Evolutionary conservation across 2,113 vertebrate genomes (phyloP), one percentile per base, ranked within the genome.

Genomic region (Tragelaphus buxtoni): DNA sequence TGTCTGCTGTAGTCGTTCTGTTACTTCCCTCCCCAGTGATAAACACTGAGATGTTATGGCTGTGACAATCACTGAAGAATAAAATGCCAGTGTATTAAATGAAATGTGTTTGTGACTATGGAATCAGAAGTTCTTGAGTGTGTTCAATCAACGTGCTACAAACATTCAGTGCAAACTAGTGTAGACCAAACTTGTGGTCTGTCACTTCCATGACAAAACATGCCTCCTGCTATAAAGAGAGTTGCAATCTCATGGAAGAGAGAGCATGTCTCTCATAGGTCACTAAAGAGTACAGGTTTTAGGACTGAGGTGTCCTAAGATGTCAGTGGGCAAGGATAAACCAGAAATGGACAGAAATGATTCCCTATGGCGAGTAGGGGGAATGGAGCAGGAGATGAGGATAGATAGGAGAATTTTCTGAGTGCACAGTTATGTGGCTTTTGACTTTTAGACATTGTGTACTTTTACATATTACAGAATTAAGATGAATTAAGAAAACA

Each of bases 371-470:
- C 6, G 24, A 7, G 28, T 4, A n/a, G 13, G 35, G 28, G 14
- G 0, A 22, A 18, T 17, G 5, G 1, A 0, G 1, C 18, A 45
- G 11, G 35, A 9, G 14, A n/a, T 2, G 4, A 69, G 42, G n/a
- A 13, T 8, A 69, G 35, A 49, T 1, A 30, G 3, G 11, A 56
- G 16, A 72, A 16, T 49, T 61, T 7, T 30, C 32, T 82, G 35
- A 86, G 7, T n/a, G 17, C 14, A 45, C 1, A 0, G 16, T 80
- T n/a, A 45, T 74, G 24, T 69, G 22, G 24, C 42, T 26, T 58
- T 92, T 80, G n/a, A 76, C 13, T 65, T 65, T 22, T 85, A 61
- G 80, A 76, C 3, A 3, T 45, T 12, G 4, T 11, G 6, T 9
- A 47, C 24, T 24, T 51, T 76, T 53, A 79, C n/a, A 56, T 35